Base-by-base conservation (phyloP, 1,140 invertebrate species). In the Mactra quadrangularis region DNA sequence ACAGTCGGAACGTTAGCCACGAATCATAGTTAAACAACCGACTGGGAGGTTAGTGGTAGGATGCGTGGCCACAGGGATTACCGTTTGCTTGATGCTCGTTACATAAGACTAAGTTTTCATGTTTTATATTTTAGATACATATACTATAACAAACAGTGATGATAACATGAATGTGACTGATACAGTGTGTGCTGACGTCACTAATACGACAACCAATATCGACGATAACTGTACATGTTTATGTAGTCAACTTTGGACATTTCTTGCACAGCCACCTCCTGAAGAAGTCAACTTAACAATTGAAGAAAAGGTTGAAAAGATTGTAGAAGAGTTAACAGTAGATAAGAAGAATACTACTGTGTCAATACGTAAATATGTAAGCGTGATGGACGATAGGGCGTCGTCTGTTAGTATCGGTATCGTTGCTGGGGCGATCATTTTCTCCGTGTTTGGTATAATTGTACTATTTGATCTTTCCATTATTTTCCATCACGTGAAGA, bases 261-360 rank as follows among this genome's bases (percentile, higher is more conserved):
- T 72, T 33, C 29, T 72, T 19, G 31, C 70, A 15, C 27, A 13
- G 4, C 52, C 70, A 55, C 6, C 31, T 55, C 52, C 70, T 19
- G 70, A 72, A 38, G 33, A n/a, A 3, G 52, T 41, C 2, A 72
- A 72, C n/a, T 33, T 72, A 2, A 72, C 70, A 15, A 22, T 72
- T 11, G 52, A 72, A 57, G 70, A 72, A 57, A 72, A 72, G 33
- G n/a, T 57, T 13, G 70, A 72, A 33, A 33, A 53, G 9, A 72
- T 72, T 19, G 70, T 72, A 19, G 13, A 72, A 41, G 70, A 72
- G 38, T 33, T 72, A 17, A 57, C 70, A 22, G 29, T 72, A 2
- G 52, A 72, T 9, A 72, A 57, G 35, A 72, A 57, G 52, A 72
- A 72, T 22, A 72, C 70, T 6, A 57, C 70, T 0, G 3, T 25